These are phyloP conservation scores for Lepetodrilus schrolli DNA, from an alignment of 2,888 invertebrate genomes.

Conservation along the genomic window DNA sequence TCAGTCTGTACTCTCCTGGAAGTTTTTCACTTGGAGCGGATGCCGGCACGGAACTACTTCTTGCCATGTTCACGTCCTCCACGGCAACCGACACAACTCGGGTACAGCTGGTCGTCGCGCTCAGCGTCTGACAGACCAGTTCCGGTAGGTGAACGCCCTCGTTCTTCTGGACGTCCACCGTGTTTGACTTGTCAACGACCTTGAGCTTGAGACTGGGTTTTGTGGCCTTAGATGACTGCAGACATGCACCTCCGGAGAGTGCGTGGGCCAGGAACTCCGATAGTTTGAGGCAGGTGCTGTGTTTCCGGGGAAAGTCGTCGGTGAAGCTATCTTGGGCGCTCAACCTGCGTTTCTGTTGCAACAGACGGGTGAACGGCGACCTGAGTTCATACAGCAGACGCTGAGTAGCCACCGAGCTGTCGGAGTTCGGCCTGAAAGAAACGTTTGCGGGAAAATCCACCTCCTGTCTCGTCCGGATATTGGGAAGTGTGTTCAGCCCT, in stretches of 20 bases:
- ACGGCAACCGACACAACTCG: not conserved
- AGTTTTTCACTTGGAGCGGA: not conserved
- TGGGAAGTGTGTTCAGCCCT: not conserved
- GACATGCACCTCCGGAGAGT: not conserved
- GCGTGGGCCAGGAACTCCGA: conserved; percentile 4
- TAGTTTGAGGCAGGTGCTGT: not conserved
- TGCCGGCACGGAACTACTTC: not conserved
- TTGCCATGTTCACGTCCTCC: not conserved
- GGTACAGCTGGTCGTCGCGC: not conserved
- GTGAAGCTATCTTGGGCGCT: not conserved
- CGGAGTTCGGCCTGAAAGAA: not conserved
- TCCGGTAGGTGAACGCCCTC: not conserved
- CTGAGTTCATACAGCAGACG: not conserved
- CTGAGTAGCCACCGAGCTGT: not conserved
- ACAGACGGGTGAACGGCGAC: not conserved
- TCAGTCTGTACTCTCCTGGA: not conserved
- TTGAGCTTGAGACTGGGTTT: conserved; percentile 8
- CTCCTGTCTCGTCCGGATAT: not conserved
- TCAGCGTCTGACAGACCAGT: not conserved
- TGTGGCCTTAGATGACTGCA: not conserved
- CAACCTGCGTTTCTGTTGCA: not conserved
- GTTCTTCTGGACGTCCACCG: not conserved
- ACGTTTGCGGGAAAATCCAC: not conserved
- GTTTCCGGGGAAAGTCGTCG: not conserved
- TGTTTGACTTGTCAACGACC: not conserved